Evolutionary conservation across 2,113 vertebrate species (phyloP), one percentile per base, ranked within the genome.

Genomic region (Passer domesticus): DNA sequence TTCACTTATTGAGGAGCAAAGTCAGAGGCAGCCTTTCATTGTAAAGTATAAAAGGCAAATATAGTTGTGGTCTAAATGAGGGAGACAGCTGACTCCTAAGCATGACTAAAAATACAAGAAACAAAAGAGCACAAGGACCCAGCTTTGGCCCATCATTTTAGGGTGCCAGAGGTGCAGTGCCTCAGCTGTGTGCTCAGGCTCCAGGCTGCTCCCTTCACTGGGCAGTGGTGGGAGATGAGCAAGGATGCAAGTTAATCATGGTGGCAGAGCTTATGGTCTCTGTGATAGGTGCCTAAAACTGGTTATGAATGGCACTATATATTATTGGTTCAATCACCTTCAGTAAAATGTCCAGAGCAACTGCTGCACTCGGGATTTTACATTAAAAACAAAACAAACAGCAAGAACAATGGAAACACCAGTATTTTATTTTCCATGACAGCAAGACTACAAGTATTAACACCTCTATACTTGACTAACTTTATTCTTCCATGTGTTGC

Each of bases 361-460:
- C 10, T 46, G 37, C 8, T 22, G 16, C 4, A 7, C 15, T 68
- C 10, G 46, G 44, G 24, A 55, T 9, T 49, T 81, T 27, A 28
- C 60, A 56, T 46, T 8, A 50, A 58, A 82, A 60, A 56, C 22
- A 64, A 75, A 82, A 49, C 31, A 63, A 89, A 68, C 47, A 87
- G 60, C 50, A 87, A 70, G 10, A 46, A 72, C 66, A 89, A 93
- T 3, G 7, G 47, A 82, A 15, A 87, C 33, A 94, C 7, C 23
- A 72, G 33, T 43, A 67, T 27, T 96, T 96, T 95, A 96, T 95
- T 95, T 92, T 76, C 37, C n/a, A 64, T 20, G 11, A 90, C 31
- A 89, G 27, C 25, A 91, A 70, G 18, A 62, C 49, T 62, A 37
- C 23, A 91, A 64, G 31, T 52, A 90, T 56, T 35, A 87, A 49